Evolutionary conservation across 2,113 vertebrate species (phyloP).

Genomic region (Cyprinodon brontotheroides): DNA sequence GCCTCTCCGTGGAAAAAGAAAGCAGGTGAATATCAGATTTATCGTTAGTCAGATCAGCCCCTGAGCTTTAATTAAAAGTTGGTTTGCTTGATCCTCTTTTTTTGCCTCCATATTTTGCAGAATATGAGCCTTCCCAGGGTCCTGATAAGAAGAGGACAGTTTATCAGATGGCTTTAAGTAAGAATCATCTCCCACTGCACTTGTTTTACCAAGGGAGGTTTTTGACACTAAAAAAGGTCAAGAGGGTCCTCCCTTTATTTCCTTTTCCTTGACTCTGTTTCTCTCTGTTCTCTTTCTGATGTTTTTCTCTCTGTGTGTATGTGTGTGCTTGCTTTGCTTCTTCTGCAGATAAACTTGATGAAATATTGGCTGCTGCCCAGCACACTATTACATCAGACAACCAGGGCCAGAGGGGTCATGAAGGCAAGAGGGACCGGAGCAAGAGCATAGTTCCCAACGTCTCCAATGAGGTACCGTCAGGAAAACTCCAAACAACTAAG

Average conservation of each 20-base stretch:
- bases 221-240: constrained; percentile 27
- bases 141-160: constrained; percentile 93
- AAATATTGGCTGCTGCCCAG: constrained; percentile 92
- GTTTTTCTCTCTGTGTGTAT: background rate
- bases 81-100: constrained; percentile 59
- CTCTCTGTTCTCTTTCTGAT: constrained; percentile 9
- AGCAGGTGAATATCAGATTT: constrained; percentile 83
- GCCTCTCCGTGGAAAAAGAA: constrained; percentile 93
- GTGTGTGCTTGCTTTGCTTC: constrained; percentile 5
- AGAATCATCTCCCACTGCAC: constrained; percentile 57
- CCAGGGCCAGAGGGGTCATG: constrained; percentile 84
- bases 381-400: constrained; percentile 90
- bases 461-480: constrained; percentile 84
- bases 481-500: constrained; percentile 2
- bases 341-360: constrained; percentile 89
- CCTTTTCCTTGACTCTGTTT: constrained; percentile 13
- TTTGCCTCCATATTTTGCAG: constrained; percentile 67
- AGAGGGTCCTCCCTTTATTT: constrained; percentile 9
- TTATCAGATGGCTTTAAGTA: constrained; percentile 95
- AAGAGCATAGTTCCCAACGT: constrained; percentile 84
- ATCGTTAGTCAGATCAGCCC: constrained; percentile 61
- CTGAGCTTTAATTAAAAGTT: constrained; percentile 67
- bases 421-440: constrained; percentile 84
- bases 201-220: constrained; percentile 35
- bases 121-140: constrained; percentile 86